Base-by-base conservation (phyloP, 1,140 invertebrate genomes). In the Ceratina japonica region DNA sequence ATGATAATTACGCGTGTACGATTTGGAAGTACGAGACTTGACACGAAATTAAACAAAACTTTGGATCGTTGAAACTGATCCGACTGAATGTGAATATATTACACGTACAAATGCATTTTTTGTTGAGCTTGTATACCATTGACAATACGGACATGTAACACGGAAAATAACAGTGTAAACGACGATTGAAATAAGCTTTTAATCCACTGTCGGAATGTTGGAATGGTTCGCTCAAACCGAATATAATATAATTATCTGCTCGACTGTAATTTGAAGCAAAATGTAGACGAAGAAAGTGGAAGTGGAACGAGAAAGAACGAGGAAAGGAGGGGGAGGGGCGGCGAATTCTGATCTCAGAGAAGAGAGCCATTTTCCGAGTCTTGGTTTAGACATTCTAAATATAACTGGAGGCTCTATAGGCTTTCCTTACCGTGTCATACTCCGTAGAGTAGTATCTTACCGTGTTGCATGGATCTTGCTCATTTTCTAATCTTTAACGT, bases 361-460 rank as follows among this genome's bases (percentile, higher is more conserved):
- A 85, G 83, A 90, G 90, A 91, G 89, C 87, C 88, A 92, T 90
- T 92, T 92, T 91, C 90, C 89, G 91, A 91, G 89, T 91, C 91
- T 91, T 90, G 88, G 91, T 92, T 92, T 92, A 92, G 92, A 90
- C 85, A 83, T 71, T 89, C 91, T 92, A 92, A 91, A 90, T 91
- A 90, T 92, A 92, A 87, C 85, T 69, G 61, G 85, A 90, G 87
- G 88, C 86, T 89, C 80, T 88, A 91, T 87, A 90, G 82, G 86
- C 88, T 91, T 88, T 91, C 87, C 84, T 79, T 87, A 88, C 86
- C 84, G 85, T 88, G 89, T 87, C 87, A 86, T 90, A 84, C 84
- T 81, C 81, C 82, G 82, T 82, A 84, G 80, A 90, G 83, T 71
- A 87, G 83, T 86, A 89, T 90, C 86, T 84, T 86, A 77, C 79